phyloP scores from a whole-genome alignment of 1,140 invertebrate genomes.

The Neotoxoptera formosana region DNA sequence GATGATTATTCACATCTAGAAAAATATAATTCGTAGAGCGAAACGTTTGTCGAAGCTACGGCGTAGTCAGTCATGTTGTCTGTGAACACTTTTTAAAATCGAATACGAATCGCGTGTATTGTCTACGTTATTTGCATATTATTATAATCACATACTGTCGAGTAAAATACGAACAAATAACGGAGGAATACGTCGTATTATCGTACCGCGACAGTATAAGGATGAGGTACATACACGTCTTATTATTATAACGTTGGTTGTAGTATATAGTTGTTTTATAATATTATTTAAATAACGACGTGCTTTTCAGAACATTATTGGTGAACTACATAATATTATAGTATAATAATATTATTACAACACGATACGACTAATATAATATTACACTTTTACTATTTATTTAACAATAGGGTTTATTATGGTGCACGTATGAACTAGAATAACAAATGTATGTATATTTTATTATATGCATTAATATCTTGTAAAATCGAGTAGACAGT shows the following conservation, averaged over 20 bases:
- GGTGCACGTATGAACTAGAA: too few species aligned
- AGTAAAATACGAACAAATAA: not conserved
- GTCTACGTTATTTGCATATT: too few species aligned
- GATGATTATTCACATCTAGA: not conserved
- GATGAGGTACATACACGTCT: not conserved
- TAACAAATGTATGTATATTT: too few species aligned
- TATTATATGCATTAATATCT: not conserved
- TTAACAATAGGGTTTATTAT: too few species aligned
- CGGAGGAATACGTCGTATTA: not conserved
- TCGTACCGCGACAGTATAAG: too few species aligned
- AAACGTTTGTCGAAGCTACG: too few species aligned
- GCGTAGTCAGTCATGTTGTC: too few species aligned
- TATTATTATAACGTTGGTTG: not conserved
- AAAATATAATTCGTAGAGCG: not conserved
- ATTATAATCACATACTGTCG: not conserved
- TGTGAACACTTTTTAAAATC: not conserved
- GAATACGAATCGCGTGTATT: not conserved
- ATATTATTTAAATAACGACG: not conserved
- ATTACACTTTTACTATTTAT: not conserved
- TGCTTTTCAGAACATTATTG: not conserved
- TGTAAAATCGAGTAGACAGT: not conserved
- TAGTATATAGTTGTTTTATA: too few species aligned
- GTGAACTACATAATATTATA: too few species aligned
- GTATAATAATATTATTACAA: not conserved
- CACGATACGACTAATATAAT: not conserved